phyloP scores from a whole-genome alignment of 2,888 invertebrate species.

The Oasisia sp. region DNA sequence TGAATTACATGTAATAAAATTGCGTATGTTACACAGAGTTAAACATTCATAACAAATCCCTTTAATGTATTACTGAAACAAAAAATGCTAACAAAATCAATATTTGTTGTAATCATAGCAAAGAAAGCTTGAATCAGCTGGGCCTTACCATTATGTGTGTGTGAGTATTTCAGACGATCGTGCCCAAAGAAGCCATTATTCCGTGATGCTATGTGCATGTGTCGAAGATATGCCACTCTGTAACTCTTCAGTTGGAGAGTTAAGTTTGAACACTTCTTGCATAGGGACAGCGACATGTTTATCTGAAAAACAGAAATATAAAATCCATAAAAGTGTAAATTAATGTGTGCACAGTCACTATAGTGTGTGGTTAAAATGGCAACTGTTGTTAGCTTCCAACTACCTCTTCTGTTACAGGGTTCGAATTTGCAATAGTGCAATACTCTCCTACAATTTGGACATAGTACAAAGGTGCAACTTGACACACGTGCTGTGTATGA shows the following conservation, averaged over 20 bases:
- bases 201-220: not conserved
- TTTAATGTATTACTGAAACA: not conserved
- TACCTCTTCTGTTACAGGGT: no score
- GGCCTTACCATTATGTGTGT: not conserved
- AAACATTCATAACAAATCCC: no score
- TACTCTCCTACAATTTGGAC: no score
- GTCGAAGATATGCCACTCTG: not conserved
- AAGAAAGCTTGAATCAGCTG: not conserved
- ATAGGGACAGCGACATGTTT: not conserved
- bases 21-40: no score
- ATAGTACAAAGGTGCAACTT: no score
- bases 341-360: not conserved
- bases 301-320: not conserved
- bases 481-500: no score
- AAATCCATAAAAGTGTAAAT: not conserved
- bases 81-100: not conserved
- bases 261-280: slow-evolving; percentile 12
- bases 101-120: not conserved
- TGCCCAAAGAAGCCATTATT: not conserved
- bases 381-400: not conserved
- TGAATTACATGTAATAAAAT: no score
- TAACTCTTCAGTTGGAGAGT: slow-evolving; percentile 9
- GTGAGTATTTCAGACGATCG: not conserved
- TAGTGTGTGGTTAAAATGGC: not conserved
- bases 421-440: no score